Conservation (phyloP, 37 sponge, comb jelly and placozoan genomes). For the Tethya wilhelma region DNA sequence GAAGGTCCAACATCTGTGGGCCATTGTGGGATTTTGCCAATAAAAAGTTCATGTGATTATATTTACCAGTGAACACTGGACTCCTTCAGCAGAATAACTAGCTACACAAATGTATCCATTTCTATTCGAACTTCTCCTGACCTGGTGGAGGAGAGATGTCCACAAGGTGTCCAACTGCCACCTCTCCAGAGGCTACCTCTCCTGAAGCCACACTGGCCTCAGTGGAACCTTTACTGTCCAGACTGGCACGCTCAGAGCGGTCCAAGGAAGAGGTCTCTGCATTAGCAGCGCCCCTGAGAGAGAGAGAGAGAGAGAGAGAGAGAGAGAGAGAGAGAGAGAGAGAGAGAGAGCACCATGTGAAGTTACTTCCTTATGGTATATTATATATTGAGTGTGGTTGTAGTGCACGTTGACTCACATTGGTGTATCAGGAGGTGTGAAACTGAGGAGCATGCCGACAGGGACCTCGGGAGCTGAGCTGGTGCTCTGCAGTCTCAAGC, state of each 20-base stretch:
- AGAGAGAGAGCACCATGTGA: background rate
- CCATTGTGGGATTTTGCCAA: too few species aligned
- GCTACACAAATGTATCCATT: background rate
- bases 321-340: background rate
- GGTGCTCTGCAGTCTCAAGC: slow-evolving; percentile 22
- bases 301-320: background rate
- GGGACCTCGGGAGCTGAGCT: background rate
- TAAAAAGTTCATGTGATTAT: too few species aligned
- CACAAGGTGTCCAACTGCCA: slow-evolving; percentile 52
- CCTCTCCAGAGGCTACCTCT: slow-evolving; percentile 24
- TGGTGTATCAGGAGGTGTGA: slow-evolving; percentile 41
- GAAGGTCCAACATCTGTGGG: too few species aligned
- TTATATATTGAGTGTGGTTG: background rate
- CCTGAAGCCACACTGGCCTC: slow-evolving; percentile 13
- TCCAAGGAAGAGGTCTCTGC: slow-evolving; percentile 29
- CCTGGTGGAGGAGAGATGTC: slow-evolving; percentile 26
- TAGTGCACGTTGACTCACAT: background rate
- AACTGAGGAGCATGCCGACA: background rate
- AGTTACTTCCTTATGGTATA: background rate
- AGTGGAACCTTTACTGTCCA: slow-evolving; percentile 39
- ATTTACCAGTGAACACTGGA: too few species aligned
- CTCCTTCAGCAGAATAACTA: too few species aligned
- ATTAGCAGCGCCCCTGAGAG: slow-evolving; percentile 1
- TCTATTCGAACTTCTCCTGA: background rate
- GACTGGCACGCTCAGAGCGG: slow-evolving; percentile 24